Base-by-base conservation (phyloP, 2,888 invertebrate genomes). In the Trissoscelio sp. region DNA sequence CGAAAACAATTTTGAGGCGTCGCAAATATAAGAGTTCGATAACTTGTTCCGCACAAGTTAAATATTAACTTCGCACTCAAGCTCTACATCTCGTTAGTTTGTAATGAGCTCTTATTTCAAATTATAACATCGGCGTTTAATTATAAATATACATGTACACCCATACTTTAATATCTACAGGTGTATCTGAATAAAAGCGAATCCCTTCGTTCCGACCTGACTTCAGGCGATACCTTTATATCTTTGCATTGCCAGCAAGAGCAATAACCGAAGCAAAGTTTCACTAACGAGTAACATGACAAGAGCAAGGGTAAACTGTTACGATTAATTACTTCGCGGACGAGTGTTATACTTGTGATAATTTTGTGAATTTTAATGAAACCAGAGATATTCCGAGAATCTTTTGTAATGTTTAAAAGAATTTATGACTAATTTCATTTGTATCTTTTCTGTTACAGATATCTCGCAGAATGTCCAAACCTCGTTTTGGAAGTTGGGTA, bases 271-370 rank as follows among this genome's bases (percentile, higher is more conserved):
- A 67, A 73, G 66, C 57, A 66, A 79, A 79, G 67, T 79, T 79
- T 73, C 73, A 28, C 62, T 79, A 79, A 79, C 79, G 79, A 79
- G 73, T 79, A 79, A 79, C 79, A 66, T 48, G 79, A 79, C 79
- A 73, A 67, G 79, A 79, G 73, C 79, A 67, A 73, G 73, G 79
- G 79, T 73, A 66, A 79, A 69, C 67, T 73, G 79, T 67, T 67
- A 48, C 62, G 64, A 79, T 79, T 79, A 79, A 79, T 79, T 79
- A 73, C 79, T 73, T 62, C 55, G 37, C 44, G 57, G 48, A 60
- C 39, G 39, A 73, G 62, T 37, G 51, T 58, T 66, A 58, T 53
- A 58, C 73, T 79, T 73, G 44, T 18, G 55, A 67, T 60, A 69
- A 79, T 73, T 48, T 73, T 67, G 67, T 67, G 66, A 79, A 79